Evolutionary conservation across 2,888 invertebrate genomes (phyloP), one percentile per base, ranked within the genome.

Genomic region (Margaritifera margaritifera): DNA sequence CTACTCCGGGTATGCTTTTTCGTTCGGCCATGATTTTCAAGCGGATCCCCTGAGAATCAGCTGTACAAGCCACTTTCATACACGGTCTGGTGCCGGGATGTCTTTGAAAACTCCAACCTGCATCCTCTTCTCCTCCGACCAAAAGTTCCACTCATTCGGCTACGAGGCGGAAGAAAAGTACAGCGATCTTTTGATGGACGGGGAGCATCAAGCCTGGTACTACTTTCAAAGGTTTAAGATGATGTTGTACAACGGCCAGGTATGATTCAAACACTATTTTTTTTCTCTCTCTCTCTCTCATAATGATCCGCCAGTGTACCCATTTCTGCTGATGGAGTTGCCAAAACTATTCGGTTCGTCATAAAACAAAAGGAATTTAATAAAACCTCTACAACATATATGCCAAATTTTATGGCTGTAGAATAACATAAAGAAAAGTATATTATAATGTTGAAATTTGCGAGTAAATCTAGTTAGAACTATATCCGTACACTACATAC

Each of bases 171-270:
- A 63, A 20, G 56, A 54, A 25, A 42, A 63, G 19, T 63, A 55
- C n/a, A 27, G 55, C 42, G 20, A 18, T 15, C 22, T 63, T 6
- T 22, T 55, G 8, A 31, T 22, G 19, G 63, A 63, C 18, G 31
- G 24, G 5, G 63, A 27, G 11, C n/a, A 63, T 27, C 3, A n/a
- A n/a, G 55, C 54, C 6, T 63, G 63, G 63, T 63, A 55, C n/a
- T 63, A 55, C 56, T 63, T 63, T 31, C 31, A 63, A 20, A 27
- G n/a, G 11, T 63, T 63, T 27, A 63, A 63, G 63, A 63, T 63
- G 63, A 31, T 56, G 18, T 31, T 63, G n/a, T 63, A 63, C 42
- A 56, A 55, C 8, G 18, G 31, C 18, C 54, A 63, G 55, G 63
- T 63, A 63, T n/a, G 31, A 31, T 31, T 31, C 1, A 31, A 31